phyloP scores from a whole-genome alignment of 1,140 invertebrate genomes.

The Drosophila pallidifrons region DNA sequence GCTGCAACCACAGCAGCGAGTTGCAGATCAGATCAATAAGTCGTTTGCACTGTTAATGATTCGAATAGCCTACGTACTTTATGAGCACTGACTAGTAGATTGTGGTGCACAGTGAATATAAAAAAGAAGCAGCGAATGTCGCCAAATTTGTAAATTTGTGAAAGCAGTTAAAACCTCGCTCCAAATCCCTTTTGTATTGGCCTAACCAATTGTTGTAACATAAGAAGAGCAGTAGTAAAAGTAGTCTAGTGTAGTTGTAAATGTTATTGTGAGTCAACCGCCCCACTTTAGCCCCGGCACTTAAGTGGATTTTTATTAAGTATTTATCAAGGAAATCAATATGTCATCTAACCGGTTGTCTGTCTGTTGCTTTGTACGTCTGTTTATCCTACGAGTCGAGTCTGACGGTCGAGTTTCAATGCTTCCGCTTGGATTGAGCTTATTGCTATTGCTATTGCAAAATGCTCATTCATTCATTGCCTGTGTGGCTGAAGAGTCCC shows the following conservation, averaged over 20 bases:
- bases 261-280: not conserved
- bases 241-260: constrained; percentile 4
- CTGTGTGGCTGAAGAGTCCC: constrained; percentile 20
- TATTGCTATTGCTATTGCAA: constrained; percentile 41
- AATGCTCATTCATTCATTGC: constrained; percentile 59
- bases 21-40: constrained; percentile 55
- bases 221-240: no score
- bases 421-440: constrained; percentile 50
- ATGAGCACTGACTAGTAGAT: no score
- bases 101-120: no score
- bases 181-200: constrained; percentile 23
- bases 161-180: not conserved
- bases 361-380: not conserved
- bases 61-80: constrained; percentile 30
- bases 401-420: constrained; percentile 30
- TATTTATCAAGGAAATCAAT: constrained; percentile 77
- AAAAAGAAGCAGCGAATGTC: not conserved
- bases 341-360: constrained; percentile 54
- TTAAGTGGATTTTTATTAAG: constrained; percentile 71
- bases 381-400: constrained; percentile 5
- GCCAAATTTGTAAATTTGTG: not conserved
- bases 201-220: constrained; percentile 8
- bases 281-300: constrained; percentile 33
- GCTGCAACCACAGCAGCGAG: constrained; percentile 19
- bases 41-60: constrained; percentile 71